Conservation (phyloP, 2,888 invertebrate genomes). For the Hoplodrina ambigua region DNA sequence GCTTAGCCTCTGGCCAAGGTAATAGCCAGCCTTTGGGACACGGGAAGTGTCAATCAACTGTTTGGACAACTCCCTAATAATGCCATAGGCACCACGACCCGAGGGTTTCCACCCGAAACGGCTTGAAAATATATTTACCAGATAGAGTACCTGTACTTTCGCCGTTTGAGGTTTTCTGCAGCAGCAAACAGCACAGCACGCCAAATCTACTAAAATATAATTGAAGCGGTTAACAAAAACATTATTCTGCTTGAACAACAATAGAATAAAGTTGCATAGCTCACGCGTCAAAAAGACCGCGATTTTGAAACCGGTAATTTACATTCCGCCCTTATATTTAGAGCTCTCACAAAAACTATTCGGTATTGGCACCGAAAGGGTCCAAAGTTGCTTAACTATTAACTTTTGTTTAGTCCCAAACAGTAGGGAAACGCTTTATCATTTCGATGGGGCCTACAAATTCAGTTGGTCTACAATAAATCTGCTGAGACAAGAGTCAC, state of each 20-base stretch:
- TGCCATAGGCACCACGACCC: no score
- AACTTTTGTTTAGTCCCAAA: conserved; percentile 70
- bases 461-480: conserved; percentile 69
- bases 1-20: no score
- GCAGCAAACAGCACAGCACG: no score
- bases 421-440: conserved; percentile 67
- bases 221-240: not conserved
- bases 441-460: conserved; percentile 71
- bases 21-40: no score
- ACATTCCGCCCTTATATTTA: conserved; percentile 32
- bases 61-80: no score
- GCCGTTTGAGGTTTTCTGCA: no score
- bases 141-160: no score
- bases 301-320: conserved; percentile 24
- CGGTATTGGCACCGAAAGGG: conserved; percentile 56
- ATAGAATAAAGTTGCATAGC: not conserved
- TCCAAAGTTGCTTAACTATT: conserved; percentile 68
- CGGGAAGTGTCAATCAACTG: no score
- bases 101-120: no score
- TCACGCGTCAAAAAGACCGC: conserved; percentile 20
- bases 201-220: no score
- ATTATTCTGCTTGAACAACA: not conserved
- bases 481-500: conserved; percentile 62
- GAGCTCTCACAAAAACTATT: conserved; percentile 55
- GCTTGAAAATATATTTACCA: no score